Conservation (phyloP, 2,113 vertebrate species). For the Acanthochromis polyacanthus region DNA sequence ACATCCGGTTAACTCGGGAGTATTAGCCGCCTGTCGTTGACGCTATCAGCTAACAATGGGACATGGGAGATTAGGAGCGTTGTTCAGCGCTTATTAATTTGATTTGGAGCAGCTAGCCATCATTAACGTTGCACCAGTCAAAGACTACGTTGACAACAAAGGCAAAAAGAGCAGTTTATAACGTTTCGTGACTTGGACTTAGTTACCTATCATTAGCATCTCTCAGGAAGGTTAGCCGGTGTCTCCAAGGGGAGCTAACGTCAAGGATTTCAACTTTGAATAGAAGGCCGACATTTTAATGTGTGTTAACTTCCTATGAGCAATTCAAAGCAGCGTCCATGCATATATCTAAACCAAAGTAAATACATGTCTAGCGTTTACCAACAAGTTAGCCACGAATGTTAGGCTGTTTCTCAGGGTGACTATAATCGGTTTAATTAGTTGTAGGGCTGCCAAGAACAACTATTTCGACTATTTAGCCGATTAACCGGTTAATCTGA, state of each 20-base stretch:
- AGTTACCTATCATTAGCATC: not conserved
- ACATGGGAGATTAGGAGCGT: slow-evolving; percentile 52
- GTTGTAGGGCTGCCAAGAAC: not conserved
- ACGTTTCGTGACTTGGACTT: not conserved
- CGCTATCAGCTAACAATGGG: slow-evolving; percentile 80
- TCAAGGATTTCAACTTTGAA: slow-evolving; percentile 49
- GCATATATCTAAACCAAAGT: accelerated
- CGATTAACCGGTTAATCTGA: too few species aligned
- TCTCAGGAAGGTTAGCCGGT: slow-evolving; percentile 4
- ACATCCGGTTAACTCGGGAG: slow-evolving; percentile 1
- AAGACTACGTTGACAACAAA: not conserved
- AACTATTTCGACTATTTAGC: not conserved
- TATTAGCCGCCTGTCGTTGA: slow-evolving; percentile 10
- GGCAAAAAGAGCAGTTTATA: not conserved
- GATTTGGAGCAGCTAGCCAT: slow-evolving; percentile 6
- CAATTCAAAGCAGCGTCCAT: not conserved
- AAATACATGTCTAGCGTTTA: not conserved
- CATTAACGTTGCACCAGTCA: not conserved
- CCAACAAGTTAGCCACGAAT: not conserved
- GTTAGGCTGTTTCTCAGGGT: not conserved
- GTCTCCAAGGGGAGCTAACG: slow-evolving; percentile 2
- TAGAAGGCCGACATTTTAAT: slow-evolving; percentile 63
- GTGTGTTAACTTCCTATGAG: slow-evolving; percentile 27
- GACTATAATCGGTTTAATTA: not conserved
- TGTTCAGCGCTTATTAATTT: slow-evolving; percentile 9